Evolutionary conservation across 2,797 vertebrate species (phyloP).

Genomic region (Phoeniculus purpureus): DNA sequence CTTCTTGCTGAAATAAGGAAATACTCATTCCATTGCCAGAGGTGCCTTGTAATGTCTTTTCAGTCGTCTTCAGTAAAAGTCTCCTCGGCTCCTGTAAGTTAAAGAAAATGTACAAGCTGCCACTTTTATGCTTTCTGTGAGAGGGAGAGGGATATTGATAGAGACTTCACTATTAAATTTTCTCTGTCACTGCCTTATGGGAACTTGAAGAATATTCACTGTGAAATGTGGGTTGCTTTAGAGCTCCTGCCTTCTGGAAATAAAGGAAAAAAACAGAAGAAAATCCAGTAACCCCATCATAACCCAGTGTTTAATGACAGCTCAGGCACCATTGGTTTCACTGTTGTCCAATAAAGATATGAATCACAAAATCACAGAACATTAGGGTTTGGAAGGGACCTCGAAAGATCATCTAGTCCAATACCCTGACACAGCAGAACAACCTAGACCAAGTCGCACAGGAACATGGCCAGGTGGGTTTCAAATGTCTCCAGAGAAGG

Average conservation of each 20-base stretch:
- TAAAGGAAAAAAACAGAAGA: constrained; percentile 46
- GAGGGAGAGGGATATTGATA: neutral
- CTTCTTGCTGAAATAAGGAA: constrained; percentile 39
- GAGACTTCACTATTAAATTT: neutral
- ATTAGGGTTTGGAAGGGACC: no score
- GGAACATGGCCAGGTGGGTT: no score
- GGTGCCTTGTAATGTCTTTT: constrained; percentile 29
- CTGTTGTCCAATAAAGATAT: constrained; percentile 14
- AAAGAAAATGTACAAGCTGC: constrained; percentile 17
- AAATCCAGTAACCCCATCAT: constrained; percentile 10
- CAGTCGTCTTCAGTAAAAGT: constrained; percentile 14
- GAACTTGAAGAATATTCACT: neutral
- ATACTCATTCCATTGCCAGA: constrained; percentile 38
- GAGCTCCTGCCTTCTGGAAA: constrained; percentile 23
- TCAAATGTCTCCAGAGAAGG: no score
- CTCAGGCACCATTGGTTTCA: constrained; percentile 56
- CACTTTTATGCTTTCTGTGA: neutral
- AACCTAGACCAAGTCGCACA: no score
- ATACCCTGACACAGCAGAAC: no score
- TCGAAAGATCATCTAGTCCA: no score
- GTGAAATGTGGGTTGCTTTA: constrained; percentile 28
- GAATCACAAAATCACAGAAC: no score
- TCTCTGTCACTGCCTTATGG: neutral
- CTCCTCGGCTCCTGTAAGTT: neutral
- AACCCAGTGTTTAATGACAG: constrained; percentile 34